phyloP scores from a whole-genome alignment of 2,113 vertebrate genomes.

The Heliornis fulica region DNA sequence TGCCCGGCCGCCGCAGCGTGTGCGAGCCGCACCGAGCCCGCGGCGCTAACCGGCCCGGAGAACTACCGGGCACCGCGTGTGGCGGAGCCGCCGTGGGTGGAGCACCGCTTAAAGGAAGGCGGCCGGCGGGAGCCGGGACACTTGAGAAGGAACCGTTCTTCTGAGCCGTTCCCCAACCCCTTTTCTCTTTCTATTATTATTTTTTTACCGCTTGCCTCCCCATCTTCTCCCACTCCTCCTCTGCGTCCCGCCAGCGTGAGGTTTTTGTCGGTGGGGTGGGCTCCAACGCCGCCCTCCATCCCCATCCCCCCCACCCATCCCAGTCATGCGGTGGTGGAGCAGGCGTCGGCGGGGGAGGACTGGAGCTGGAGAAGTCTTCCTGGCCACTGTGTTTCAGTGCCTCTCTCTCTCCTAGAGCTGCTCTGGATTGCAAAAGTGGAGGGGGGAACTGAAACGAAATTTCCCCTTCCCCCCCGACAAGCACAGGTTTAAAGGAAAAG shows the following conservation, averaged over 20 bases:
- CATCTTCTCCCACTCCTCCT: neutral
- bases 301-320: too few species aligned
- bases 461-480: slow-evolving; percentile 56
- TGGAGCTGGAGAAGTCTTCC: slow-evolving; percentile 42
- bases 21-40: neutral
- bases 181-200: neutral
- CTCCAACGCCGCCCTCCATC: slow-evolving; percentile 40
- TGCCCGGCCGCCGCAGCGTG: slow-evolving; percentile 33
- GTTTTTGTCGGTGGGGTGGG: slow-evolving; percentile 37
- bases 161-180: neutral
- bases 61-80: slow-evolving; percentile 11
- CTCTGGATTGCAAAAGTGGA: slow-evolving; percentile 55
- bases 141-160: neutral
- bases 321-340: slow-evolving; percentile 79
- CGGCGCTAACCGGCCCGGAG: neutral
- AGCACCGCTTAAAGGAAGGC: neutral
- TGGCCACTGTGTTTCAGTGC: slow-evolving; percentile 52
- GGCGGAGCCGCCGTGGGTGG: neutral
- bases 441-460: slow-evolving; percentile 57
- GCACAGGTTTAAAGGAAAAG: slow-evolving; percentile 66
- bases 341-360: slow-evolving; percentile 52
- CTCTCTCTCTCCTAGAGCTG: slow-evolving; percentile 57
- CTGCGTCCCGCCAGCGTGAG: slow-evolving; percentile 17
- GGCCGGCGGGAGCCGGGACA: neutral
- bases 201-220: neutral